These are phyloP conservation scores for Aphrocallistes beatrix DNA, from an alignment of 37 sponge, comb jelly and placozoan species.

Conservation along the genomic window DNA sequence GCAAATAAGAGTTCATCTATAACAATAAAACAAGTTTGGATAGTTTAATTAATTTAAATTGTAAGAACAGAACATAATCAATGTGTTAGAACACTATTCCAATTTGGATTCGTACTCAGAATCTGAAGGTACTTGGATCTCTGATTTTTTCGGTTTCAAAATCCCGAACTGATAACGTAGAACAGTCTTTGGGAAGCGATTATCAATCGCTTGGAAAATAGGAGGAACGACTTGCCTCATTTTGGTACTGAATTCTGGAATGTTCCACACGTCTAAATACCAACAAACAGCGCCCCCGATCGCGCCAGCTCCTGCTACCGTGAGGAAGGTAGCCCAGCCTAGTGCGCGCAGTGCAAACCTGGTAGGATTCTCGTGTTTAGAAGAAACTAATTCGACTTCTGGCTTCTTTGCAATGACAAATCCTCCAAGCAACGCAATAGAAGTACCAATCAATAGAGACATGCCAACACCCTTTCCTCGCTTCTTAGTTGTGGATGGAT, in stretches of 20 bases:
- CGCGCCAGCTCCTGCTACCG: not conserved
- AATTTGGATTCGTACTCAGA: too few relatives aligned
- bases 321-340: not conserved
- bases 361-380: not conserved
- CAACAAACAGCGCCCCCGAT: not conserved
- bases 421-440: not conserved
- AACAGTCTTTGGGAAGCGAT: not conserved
- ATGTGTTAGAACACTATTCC: too few relatives aligned
- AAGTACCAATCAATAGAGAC: not conserved
- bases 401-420: conserved; percentile 6
- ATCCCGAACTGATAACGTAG: not conserved
- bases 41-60: too few relatives aligned
- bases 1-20: too few relatives aligned
- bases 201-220: not conserved
- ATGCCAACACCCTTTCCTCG: not conserved
- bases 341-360: not conserved
- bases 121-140: too few relatives aligned
- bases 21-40: too few relatives aligned
- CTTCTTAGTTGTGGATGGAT: too few relatives aligned
- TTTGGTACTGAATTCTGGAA: not conserved
- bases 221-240: not conserved
- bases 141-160: not conserved
- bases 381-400: not conserved
- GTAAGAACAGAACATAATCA: too few relatives aligned
- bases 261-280: not conserved